phyloP scores from a whole-genome alignment of 2,888 invertebrate species.

The Argyresthia albistria region DNA sequence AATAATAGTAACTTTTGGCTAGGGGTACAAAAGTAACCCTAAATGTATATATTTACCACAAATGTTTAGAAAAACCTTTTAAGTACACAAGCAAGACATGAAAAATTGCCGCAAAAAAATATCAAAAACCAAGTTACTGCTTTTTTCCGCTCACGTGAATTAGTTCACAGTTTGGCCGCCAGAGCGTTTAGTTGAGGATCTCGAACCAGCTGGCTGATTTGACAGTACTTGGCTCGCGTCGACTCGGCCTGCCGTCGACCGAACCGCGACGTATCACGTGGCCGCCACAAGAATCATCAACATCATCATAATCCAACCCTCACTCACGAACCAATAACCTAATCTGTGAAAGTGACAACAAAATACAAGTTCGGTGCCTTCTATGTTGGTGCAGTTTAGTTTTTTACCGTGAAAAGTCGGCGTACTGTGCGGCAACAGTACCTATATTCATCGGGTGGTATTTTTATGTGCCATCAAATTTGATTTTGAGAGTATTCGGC shows the following conservation, averaged over 20 bases:
- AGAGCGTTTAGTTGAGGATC: conserved; percentile 48
- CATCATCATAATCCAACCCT: background rate
- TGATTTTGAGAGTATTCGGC: conserved; percentile 1
- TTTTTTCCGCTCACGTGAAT: conserved; percentile 15
- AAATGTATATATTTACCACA: background rate
- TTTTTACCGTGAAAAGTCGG: background rate
- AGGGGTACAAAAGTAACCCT: too few relatives aligned
- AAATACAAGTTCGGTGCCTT: background rate
- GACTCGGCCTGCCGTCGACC: conserved; percentile 31
- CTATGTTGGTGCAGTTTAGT: background rate
- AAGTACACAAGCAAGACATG: background rate
- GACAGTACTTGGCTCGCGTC: conserved; percentile 46
- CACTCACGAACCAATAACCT: too few relatives aligned
- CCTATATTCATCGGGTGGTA: background rate
- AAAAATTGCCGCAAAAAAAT: background rate
- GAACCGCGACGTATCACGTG: conserved; percentile 43
- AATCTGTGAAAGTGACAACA: too few relatives aligned
- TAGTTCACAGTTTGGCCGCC: conserved; percentile 57
- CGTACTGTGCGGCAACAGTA: background rate
- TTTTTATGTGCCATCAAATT: conserved; percentile 3
- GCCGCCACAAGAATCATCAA: background rate
- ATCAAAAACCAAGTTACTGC: conserved; percentile 1
- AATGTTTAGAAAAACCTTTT: background rate
- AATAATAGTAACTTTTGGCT: too few relatives aligned
- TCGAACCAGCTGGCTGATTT: conserved; percentile 51